Evolutionary conservation across 2,797 vertebrate genomes (phyloP).

Genomic region (Xiphophorus birchmanni): DNA sequence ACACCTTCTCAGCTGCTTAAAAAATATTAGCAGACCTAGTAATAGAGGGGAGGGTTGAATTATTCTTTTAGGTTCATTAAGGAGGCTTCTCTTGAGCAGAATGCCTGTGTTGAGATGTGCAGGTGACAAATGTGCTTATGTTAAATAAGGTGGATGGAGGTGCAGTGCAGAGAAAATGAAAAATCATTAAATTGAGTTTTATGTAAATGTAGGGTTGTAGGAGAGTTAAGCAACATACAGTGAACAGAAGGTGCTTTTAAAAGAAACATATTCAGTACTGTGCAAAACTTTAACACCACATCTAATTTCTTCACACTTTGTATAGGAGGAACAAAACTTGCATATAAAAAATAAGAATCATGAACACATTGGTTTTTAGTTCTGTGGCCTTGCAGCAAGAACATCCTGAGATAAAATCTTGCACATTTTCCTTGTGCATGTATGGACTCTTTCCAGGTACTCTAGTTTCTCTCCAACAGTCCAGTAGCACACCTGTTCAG

Average conservation of each 20-base stretch:
- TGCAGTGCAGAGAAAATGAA: background rate
- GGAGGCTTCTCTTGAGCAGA: conserved; percentile 10
- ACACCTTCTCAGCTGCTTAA: conserved; percentile 33
- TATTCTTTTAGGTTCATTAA: conserved; percentile 38
- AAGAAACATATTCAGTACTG: background rate
- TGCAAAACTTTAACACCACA: background rate
- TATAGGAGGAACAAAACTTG: background rate
- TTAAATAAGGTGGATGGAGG: background rate
- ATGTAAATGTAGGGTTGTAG: background rate
- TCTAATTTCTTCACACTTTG: background rate
- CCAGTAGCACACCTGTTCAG: background rate
- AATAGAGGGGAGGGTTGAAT: conserved; percentile 31
- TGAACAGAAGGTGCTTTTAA: background rate
- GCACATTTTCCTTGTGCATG: background rate
- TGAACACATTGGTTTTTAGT: background rate
- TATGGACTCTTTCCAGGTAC: background rate
- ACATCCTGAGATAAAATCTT: background rate
- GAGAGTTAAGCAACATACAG: background rate
- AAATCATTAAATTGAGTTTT: background rate
- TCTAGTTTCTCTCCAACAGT: background rate
- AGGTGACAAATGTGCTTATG: conserved; percentile 14
- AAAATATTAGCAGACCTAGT: conserved; percentile 38
- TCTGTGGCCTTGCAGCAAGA: background rate
- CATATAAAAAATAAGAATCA: background rate
- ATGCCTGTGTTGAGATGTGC: background rate